These are phyloP conservation scores for Ornithoptera alexandrae DNA, from an alignment of 2,888 invertebrate genomes.

Conservation along the genomic window DNA sequence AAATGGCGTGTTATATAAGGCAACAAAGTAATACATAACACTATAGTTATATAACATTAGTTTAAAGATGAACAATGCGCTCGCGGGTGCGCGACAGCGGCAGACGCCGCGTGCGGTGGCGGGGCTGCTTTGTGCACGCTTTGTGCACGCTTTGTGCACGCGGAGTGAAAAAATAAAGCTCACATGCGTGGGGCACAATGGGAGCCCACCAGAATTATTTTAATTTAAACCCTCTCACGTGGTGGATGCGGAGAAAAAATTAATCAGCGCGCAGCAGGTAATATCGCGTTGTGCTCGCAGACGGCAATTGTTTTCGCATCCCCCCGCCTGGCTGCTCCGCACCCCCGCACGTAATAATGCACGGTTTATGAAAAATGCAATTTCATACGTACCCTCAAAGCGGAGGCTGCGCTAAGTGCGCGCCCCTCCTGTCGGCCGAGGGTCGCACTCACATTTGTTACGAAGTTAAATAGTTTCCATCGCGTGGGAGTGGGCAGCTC, in stretches of 20 bases:
- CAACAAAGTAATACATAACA: too few relatives aligned
- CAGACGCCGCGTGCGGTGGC: too few relatives aligned
- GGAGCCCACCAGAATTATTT: constrained; percentile 20
- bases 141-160: too few relatives aligned
- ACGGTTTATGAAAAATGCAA: constrained; percentile 41
- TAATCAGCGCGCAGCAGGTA: constrained; percentile 25
- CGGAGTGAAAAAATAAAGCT: background rate
- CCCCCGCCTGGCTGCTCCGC: constrained; percentile 18
- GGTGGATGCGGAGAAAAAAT: constrained; percentile 16
- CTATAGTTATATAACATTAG: too few relatives aligned
- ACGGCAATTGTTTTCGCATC: constrained; percentile 34
- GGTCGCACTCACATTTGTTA: too few relatives aligned
- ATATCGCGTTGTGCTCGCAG: constrained; percentile 6
- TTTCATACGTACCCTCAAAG: constrained; percentile 25
- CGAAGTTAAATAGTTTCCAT: too few relatives aligned
- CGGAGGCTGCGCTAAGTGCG: background rate
- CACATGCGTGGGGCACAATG: constrained; percentile 4
- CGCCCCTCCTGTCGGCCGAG: too few relatives aligned
- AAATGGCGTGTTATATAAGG: too few relatives aligned
- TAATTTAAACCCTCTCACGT: constrained; percentile 19
- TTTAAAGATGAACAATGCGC: too few relatives aligned
- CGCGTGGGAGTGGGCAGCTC: too few relatives aligned
- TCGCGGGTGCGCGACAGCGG: too few relatives aligned
- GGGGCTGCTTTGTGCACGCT: too few relatives aligned
- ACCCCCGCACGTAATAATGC: constrained; percentile 35